These are phyloP conservation scores for Euspilapteryx auroguttella DNA, from an alignment of 2,888 invertebrate species.

Conservation along the genomic window DNA sequence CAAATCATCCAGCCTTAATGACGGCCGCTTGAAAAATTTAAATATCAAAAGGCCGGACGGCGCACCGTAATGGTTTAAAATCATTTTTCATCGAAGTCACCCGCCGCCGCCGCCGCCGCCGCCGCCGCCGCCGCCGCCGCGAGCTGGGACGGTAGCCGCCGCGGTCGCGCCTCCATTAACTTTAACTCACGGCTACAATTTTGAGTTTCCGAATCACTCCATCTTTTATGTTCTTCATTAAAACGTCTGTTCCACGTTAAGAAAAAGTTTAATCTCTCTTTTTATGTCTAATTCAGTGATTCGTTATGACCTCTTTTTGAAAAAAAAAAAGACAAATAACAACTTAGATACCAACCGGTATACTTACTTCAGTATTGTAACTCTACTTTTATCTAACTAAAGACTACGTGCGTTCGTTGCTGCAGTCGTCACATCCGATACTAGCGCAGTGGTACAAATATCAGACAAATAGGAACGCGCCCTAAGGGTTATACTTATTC, in stretches of 20 bases:
- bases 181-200: conserved; percentile 39
- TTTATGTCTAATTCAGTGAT: no score
- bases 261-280: no score
- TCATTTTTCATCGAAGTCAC: conserved; percentile 59
- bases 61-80: conserved; percentile 59
- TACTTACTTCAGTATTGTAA: no score
- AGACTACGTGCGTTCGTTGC: no score
- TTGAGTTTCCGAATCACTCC: conserved; percentile 39
- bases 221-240: conserved; percentile 25
- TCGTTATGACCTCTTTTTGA: no score
- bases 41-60: conserved; percentile 61
- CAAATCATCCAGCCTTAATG: conserved; percentile 56
- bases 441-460: no score
- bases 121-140: conserved; percentile 44
- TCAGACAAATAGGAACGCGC: no score
- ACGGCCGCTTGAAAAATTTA: conserved; percentile 59
- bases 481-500: no score
- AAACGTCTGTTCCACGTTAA: conserved; percentile 12
- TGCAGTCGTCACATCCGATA: no score
- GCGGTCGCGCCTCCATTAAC: conserved; percentile 43
- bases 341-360: no score
- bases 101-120: conserved; percentile 53
- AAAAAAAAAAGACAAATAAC: no score
- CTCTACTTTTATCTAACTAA: no score
- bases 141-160: conserved; percentile 53